Conservation (phyloP, 2,113 vertebrate species). For the Nansenia antarctica region DNA sequence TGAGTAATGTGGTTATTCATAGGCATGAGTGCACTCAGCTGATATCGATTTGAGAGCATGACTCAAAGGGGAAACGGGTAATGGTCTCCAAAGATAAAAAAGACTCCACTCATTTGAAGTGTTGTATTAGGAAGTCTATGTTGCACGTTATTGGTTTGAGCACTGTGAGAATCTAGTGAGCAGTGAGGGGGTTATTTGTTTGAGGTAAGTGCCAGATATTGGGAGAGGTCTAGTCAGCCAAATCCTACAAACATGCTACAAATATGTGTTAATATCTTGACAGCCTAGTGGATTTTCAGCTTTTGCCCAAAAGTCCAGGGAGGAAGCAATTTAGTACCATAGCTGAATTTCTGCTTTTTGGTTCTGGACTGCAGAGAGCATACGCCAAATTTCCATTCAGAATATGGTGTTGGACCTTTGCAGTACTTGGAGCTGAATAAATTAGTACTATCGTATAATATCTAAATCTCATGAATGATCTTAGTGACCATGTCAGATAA, state of each 20-base stretch:
- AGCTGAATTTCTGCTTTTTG: background rate
- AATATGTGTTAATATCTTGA: background rate
- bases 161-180: slow-evolving; percentile 14
- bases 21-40: slow-evolving; percentile 56
- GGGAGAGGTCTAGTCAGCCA: slow-evolving; percentile 1
- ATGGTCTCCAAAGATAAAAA: slow-evolving; percentile 57
- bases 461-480: no score
- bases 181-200: slow-evolving; percentile 18
- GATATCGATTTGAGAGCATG: slow-evolving; percentile 61
- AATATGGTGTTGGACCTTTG: no score
- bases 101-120: slow-evolving; percentile 31
- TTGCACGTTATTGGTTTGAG: slow-evolving; percentile 12
- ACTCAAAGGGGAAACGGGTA: slow-evolving; percentile 50
- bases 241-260: background rate
- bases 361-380: background rate
- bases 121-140: slow-evolving; percentile 14
- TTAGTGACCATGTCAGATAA: no score
- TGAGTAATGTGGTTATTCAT: slow-evolving; percentile 72
- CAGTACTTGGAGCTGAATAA: no score
- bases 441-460: no score
- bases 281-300: slow-evolving; percentile 16
- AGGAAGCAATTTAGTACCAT: background rate
- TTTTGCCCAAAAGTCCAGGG: background rate
- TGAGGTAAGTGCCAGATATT: slow-evolving; percentile 21
- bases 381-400: background rate